Conservation (phyloP, 1,140 invertebrate species). For the Pogonus chalceus region DNA sequence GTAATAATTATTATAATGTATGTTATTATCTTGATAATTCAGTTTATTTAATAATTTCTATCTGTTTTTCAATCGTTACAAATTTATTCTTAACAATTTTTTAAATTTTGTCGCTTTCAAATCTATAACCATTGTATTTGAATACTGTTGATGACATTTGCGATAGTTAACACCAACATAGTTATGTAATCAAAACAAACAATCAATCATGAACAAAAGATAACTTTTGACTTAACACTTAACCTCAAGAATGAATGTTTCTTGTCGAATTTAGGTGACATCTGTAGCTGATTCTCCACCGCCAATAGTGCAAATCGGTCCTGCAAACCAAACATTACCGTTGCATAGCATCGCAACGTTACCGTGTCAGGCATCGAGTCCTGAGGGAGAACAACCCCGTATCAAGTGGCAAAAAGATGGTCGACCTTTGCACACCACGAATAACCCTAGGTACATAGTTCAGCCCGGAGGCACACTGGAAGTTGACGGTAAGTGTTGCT, state of each 20-base stretch:
- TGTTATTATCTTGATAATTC: too few relatives aligned
- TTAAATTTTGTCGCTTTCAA: too few relatives aligned
- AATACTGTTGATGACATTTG: too few relatives aligned
- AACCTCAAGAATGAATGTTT: constrained; percentile 1
- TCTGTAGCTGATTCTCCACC: constrained; percentile 72
- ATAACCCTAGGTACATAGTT: constrained; percentile 44
- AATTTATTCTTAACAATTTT: too few relatives aligned
- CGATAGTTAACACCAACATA: too few relatives aligned
- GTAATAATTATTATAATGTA: too few relatives aligned
- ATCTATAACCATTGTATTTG: too few relatives aligned
- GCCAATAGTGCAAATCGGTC: constrained; percentile 81
- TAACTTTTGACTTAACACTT: neutral
- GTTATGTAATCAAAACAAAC: too few relatives aligned
- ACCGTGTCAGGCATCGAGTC: constrained; percentile 63
- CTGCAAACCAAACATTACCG: constrained; percentile 82
- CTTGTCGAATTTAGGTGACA: constrained; percentile 46
- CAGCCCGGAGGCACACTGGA: constrained; percentile 61
- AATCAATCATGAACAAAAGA: too few relatives aligned
- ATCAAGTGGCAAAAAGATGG: constrained; percentile 79
- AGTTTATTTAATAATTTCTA: too few relatives aligned
- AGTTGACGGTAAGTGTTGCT: constrained; percentile 57
- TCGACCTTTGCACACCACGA: constrained; percentile 36
- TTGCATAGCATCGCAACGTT: constrained; percentile 68
- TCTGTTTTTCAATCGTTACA: too few relatives aligned
- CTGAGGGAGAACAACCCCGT: constrained; percentile 56